phyloP scores from a whole-genome alignment of 2,888 invertebrate genomes.

The Drosophila conformis region DNA sequence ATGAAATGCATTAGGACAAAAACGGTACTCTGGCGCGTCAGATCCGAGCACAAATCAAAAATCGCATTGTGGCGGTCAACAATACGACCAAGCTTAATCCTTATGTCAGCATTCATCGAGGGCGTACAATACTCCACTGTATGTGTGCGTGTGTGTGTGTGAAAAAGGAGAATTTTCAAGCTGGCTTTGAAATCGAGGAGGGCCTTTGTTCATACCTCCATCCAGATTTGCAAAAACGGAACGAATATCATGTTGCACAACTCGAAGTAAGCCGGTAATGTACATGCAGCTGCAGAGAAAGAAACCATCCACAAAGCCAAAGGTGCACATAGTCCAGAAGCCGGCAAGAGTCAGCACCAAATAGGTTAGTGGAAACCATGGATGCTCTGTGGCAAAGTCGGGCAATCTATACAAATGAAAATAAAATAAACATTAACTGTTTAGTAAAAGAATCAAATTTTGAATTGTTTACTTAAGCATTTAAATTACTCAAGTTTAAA shows the following conservation, averaged over 20 bases:
- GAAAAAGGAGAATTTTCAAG: background rate
- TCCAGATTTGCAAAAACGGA: slow-evolving; percentile 63
- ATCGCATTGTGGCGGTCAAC: slow-evolving; percentile 81
- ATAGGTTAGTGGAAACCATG: slow-evolving; percentile 77
- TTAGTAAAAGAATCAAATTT: background rate
- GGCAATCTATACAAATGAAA: slow-evolving; percentile 51
- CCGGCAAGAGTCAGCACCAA: slow-evolving; percentile 75
- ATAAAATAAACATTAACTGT: background rate
- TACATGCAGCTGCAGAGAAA: slow-evolving; percentile 82
- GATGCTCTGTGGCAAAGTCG: slow-evolving; percentile 60
- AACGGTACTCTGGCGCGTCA: slow-evolving; percentile 75
- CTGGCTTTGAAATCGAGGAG: background rate
- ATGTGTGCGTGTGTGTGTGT: background rate
- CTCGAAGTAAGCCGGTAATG: slow-evolving; percentile 76
- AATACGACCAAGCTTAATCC: slow-evolving; percentile 62
- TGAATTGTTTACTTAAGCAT: background rate
- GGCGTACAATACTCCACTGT: slow-evolving; percentile 58
- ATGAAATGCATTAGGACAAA: slow-evolving; percentile 84
- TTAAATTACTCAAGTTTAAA: background rate
- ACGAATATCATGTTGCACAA: slow-evolving; percentile 80
- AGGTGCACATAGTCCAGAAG: slow-evolving; percentile 78
- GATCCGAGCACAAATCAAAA: slow-evolving; percentile 83
- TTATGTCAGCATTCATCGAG: slow-evolving; percentile 68
- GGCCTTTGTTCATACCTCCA: slow-evolving; percentile 55
- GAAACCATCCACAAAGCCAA: slow-evolving; percentile 82